Base-by-base conservation (phyloP, 2,113 vertebrate species). In the Telmatochromis brachygnathus region DNA sequence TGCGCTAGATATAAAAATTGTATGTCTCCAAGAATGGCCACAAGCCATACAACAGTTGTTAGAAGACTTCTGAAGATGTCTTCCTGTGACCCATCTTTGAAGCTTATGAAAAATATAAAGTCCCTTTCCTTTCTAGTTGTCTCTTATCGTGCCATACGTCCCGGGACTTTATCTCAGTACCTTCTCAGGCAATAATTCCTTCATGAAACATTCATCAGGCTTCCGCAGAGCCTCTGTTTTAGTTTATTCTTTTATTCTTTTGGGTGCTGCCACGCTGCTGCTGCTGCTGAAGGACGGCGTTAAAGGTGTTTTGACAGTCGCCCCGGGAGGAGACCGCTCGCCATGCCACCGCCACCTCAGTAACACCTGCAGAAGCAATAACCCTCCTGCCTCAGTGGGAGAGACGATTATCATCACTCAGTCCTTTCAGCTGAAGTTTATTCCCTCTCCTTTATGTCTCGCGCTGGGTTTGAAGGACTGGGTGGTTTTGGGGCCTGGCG, bases 151-250 rank as follows among this genome's bases (percentile, higher is more conserved):
- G 0, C 28, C 79, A 19, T 62, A 19, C 1, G 54, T 90, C 82
- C 58, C 7, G 8, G 75, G 65, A 88, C 86, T 82, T 86, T 21
- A 13, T 13, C 35, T 53, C 75, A 6, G 14, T 3, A 10, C 11
- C 53, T 89, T 87, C 73, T 88, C 49, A 4, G 70, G 70, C 15
- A 49, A 19, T 77, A 77, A 49, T 49, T 90, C 88, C 79, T 54
- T 81, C 81, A 49, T 93, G 81, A 92, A 88, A 91, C 8, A 89
- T 91, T 88, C 75, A 89, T 86, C 9, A 21, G 6, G 81, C 68
- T 87, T 87, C 65, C 2, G 42, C 35, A 35, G 75, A 47, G 26
- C 15, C 7, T 9, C 17, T 26, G 42, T 77, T 77, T 77, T n/a
- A 12, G 26, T 77, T 77, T 28, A 47, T 30, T 77, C n/a, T 26